Evolutionary conservation across 2,888 invertebrate genomes (phyloP).

Genomic region (Caenorhabditis sp.): DNA sequence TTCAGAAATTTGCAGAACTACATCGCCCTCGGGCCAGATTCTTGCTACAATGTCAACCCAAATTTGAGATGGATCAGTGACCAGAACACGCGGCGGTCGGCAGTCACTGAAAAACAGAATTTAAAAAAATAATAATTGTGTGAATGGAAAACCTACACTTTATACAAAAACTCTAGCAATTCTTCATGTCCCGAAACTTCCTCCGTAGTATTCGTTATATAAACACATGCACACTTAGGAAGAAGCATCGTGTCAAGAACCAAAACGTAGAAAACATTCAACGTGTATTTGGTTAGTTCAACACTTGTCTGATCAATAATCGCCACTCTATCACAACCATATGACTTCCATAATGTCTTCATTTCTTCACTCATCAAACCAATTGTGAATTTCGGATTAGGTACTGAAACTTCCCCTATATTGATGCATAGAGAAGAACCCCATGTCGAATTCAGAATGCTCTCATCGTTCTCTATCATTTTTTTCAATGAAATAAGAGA

Average conservation of each 20-base stretch:
- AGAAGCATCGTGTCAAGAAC: neutral
- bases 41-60: slow-evolving; percentile 9
- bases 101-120: slow-evolving; percentile 13
- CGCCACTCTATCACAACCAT: slow-evolving; percentile 2
- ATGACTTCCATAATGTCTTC: slow-evolving; percentile 9
- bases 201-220: slow-evolving; percentile 2
- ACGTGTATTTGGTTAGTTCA: neutral
- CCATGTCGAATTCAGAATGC: neutral
- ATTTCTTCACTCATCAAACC: slow-evolving; percentile 23
- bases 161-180: slow-evolving; percentile 7
- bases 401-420: neutral
- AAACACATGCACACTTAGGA: slow-evolving; percentile 17
- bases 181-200: neutral
- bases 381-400: slow-evolving; percentile 6
- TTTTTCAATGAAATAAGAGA: neutral
- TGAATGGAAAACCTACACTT: slow-evolving; percentile 2
- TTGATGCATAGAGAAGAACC: neutral
- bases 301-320: slow-evolving; percentile 11
- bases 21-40: neutral
- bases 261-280: neutral
- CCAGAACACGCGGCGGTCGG: slow-evolving; percentile 3
- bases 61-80: slow-evolving; percentile 14
- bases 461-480: slow-evolving; percentile 6
- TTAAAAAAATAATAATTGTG: neutral
- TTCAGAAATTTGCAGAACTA: slow-evolving; percentile 16